These are phyloP conservation scores for Synanthedon vespiformis DNA, from an alignment of 2,888 invertebrate genomes.

Conservation along the genomic window DNA sequence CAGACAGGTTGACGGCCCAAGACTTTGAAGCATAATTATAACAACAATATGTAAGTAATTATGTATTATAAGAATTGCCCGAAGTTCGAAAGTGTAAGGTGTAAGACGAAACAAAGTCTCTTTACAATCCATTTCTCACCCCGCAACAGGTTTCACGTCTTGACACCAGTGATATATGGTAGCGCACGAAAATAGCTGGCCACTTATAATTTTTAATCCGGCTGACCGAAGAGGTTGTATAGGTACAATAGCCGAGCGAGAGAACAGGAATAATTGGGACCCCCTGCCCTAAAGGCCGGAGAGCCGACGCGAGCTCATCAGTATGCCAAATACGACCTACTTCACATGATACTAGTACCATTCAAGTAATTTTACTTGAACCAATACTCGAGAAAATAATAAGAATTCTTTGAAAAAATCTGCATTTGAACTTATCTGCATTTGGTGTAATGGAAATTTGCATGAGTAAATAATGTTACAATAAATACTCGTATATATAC, in stretches of 20 bases:
- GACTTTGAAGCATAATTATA: too few relatives aligned
- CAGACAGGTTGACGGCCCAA: too few relatives aligned
- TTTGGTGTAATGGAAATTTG: conserved; percentile 27
- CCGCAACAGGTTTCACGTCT: background rate
- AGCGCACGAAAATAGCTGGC: background rate
- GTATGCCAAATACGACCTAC: conserved; percentile 33
- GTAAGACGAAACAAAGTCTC: background rate
- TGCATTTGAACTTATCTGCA: too few relatives aligned
- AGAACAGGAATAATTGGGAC: conserved; percentile 36
- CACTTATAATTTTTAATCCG: conserved; percentile 8
- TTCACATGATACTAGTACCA: conserved; percentile 29
- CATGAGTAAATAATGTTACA: background rate
- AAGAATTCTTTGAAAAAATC: too few relatives aligned
- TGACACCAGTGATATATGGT: background rate
- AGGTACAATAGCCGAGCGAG: conserved; percentile 17
- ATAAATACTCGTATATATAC: too few relatives aligned
- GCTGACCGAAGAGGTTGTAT: conserved; percentile 16
- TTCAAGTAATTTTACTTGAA: conserved; percentile 50
- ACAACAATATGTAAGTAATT: too few relatives aligned
- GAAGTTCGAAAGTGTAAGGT: background rate
- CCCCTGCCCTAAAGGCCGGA: conserved; percentile 11
- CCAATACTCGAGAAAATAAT: conserved; percentile 32
- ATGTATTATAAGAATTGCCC: too few relatives aligned
- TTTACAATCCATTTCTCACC: background rate
- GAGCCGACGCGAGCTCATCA: conserved; percentile 25